Conservation (phyloP, 23 tunicate species). For the Ciona savignyi region DNA sequence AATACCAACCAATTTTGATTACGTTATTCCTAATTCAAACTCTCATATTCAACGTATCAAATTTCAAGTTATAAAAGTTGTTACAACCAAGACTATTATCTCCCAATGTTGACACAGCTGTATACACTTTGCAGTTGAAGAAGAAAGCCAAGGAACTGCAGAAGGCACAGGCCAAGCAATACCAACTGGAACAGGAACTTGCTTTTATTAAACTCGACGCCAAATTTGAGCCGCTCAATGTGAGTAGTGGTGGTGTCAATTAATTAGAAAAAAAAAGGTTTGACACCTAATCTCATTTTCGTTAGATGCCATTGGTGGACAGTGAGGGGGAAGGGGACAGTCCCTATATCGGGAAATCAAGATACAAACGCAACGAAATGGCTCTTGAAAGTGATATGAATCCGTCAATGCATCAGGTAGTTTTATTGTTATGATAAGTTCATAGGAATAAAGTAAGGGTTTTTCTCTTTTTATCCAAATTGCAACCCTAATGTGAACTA, state of each 20-base stretch:
- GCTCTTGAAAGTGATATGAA: constrained; percentile 50
- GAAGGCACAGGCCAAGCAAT: constrained; percentile 74
- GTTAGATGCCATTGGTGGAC: constrained; percentile 24
- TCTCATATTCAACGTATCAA: no score
- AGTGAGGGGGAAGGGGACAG: constrained; percentile 76
- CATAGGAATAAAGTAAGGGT: no score
- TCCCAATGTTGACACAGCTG: no score
- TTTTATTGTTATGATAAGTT: no score
- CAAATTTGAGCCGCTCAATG: constrained; percentile 86
- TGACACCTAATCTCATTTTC: no score
- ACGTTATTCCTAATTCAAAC: no score
- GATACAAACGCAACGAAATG: constrained; percentile 71
- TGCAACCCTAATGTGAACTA: no score
- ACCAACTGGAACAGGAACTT: constrained; percentile 83
- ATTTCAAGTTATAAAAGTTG: no score
- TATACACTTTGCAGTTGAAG: constrained; percentile 53
- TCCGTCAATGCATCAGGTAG: not conserved
- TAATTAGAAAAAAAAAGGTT: no score
- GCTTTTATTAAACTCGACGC: constrained; percentile 88
- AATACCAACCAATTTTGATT: no score
- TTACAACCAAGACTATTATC: no score
- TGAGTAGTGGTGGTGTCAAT: constrained; percentile 15
- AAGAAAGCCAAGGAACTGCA: constrained; percentile 87
- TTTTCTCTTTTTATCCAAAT: no score
- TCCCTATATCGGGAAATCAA: constrained; percentile 87